phyloP scores from a whole-genome alignment of 2,113 vertebrate genomes.

The Cygnus buccinator region DNA sequence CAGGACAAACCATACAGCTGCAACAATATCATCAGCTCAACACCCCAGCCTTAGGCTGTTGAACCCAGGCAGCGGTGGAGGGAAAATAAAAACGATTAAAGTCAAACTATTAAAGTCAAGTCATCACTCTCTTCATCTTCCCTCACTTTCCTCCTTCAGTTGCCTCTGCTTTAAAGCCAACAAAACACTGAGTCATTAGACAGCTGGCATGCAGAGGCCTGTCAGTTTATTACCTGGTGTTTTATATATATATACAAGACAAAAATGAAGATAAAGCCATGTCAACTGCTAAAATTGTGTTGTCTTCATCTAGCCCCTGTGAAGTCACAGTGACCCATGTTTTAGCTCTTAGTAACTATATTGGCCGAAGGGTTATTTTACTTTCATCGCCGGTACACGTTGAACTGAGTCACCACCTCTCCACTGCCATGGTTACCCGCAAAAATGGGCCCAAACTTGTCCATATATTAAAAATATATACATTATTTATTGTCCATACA shows the following conservation, averaged over 20 bases:
- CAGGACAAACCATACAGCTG: neutral
- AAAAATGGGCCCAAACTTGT: neutral
- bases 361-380: neutral
- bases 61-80: neutral
- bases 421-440: neutral
- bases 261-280: neutral
- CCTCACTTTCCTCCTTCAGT: neutral
- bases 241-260: accelerated
- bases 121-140: neutral
- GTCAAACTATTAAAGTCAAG: neutral
- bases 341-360: neutral
- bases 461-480: neutral
- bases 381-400: neutral
- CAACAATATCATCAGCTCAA: neutral
- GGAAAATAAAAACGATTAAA: neutral
- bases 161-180: neutral
- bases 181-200: neutral
- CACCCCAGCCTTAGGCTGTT: neutral
- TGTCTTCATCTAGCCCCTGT: neutral
- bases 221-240: neutral
- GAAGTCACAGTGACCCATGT: neutral
- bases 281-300: neutral
- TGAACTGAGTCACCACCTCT: accelerated
- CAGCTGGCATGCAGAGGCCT: neutral
- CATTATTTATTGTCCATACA: too few species aligned